These are phyloP conservation scores for Polia nebulosa DNA, from an alignment of 2,888 invertebrate genomes.

Conservation along the genomic window DNA sequence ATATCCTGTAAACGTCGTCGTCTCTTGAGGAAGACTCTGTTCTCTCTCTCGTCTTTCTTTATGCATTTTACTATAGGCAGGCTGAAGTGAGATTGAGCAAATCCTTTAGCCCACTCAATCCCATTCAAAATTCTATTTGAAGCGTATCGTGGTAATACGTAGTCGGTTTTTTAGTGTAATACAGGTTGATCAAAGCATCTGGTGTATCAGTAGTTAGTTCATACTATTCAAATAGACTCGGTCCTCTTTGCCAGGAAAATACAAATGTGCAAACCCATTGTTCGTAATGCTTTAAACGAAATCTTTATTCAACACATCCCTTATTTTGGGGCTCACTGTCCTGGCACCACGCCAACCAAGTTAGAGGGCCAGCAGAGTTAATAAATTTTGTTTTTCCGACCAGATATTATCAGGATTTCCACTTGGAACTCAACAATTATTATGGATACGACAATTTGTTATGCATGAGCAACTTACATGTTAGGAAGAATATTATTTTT, in stretches of 20 bases:
- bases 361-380: conserved; percentile 49
- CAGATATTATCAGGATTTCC: conserved; percentile 60
- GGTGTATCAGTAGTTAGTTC: background rate
- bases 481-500: conserved; percentile 27
- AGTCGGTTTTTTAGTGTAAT: background rate
- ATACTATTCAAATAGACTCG: no score
- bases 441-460: conserved; percentile 53
- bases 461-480: conserved; percentile 33
- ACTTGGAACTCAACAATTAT: conserved; percentile 58
- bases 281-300: conserved; percentile 9
- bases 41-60: no score
- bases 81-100: no score
- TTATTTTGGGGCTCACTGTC: conserved; percentile 37
- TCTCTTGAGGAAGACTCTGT: no score
- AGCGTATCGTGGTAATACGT: background rate
- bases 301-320: conserved; percentile 36
- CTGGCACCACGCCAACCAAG: conserved; percentile 62
- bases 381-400: conserved; percentile 63
- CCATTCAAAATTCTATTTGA: no score
- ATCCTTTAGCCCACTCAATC: no score
- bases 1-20: no score
- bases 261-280: background rate
- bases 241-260: background rate
- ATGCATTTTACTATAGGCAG: no score
- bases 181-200: background rate